Conservation (phyloP, 1,140 invertebrate species). For the Aradophagus sp. region DNA sequence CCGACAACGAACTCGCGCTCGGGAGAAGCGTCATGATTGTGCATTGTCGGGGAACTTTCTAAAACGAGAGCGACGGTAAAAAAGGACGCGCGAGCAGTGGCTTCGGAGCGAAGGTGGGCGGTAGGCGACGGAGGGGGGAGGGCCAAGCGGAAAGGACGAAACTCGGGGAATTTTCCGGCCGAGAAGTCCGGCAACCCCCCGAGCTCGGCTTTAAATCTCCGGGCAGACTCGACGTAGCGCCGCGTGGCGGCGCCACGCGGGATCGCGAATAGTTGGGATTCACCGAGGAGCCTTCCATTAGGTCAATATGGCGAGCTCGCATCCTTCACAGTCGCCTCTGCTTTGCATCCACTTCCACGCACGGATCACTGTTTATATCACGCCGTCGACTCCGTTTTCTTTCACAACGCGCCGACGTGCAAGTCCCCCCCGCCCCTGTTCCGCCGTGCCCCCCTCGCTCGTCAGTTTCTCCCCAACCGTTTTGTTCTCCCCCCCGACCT, state of each 20-base stretch:
- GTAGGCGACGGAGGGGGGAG: neutral
- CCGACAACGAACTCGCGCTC: too few species aligned
- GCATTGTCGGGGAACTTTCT: slow-evolving; percentile 28
- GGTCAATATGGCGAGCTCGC: slow-evolving; percentile 48
- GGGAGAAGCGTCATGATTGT: slow-evolving; percentile 15
- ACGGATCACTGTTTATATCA: slow-evolving; percentile 40
- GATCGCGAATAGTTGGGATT: slow-evolving; percentile 28
- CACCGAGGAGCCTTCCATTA: slow-evolving; percentile 45
- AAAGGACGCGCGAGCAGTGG: neutral
- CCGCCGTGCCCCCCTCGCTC: neutral
- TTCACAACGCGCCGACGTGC: slow-evolving; percentile 42
- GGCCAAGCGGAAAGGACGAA: slow-evolving; percentile 1
- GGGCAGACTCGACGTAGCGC: slow-evolving; percentile 7
- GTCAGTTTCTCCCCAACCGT: slow-evolving; percentile 16
- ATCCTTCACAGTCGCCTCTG: slow-evolving; percentile 42
- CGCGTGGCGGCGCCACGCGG: slow-evolving; percentile 37
- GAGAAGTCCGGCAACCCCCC: slow-evolving; percentile 23
- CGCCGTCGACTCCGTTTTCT: slow-evolving; percentile 41
- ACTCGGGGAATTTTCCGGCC: slow-evolving; percentile 19
- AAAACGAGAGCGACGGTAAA: slow-evolving; percentile 22
- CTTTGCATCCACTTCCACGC: slow-evolving; percentile 38
- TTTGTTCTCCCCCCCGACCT: too few species aligned
- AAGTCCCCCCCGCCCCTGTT: neutral
- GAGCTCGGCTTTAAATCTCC: slow-evolving; percentile 29
- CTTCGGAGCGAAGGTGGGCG: too few species aligned